A percentile compares a stretch with the other conserved stretches of the same genome.
Evolutionary conservation across 2,797 vertebrate genomes (phyloP).

Genomic region (Sandelia bainsii): DNA sequence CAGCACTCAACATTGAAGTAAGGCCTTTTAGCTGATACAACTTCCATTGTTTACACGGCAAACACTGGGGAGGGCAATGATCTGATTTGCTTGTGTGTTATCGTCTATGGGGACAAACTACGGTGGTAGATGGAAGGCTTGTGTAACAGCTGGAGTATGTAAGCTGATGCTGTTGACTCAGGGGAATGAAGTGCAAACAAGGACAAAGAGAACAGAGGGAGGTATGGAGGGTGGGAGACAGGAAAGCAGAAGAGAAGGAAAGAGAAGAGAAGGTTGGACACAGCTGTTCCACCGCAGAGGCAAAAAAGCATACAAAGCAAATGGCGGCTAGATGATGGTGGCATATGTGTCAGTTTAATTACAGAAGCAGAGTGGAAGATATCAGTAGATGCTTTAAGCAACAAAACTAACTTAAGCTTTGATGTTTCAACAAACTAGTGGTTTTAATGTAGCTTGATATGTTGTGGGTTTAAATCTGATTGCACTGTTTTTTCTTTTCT

Average conservation of each 20-base stretch:
- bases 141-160: constrained; percentile 75
- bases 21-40: constrained; percentile 61
- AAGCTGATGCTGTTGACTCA: constrained; percentile 73
- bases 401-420: constrained; percentile 27
- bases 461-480: constrained; percentile 32
- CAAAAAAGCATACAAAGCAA: constrained; percentile 69
- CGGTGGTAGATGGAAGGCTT: constrained; percentile 39
- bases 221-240: constrained; percentile 31
- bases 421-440: constrained; percentile 1
- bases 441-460: constrained; percentile 22
- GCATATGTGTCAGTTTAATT: constrained; percentile 59
- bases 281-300: constrained; percentile 74
- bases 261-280: constrained; percentile 51
- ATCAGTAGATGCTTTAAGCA: constrained; percentile 34
- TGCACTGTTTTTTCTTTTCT: constrained; percentile 18
- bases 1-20: constrained; percentile 44
- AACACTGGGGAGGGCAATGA: constrained; percentile 59
- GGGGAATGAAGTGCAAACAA: constrained; percentile 77
- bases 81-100: constrained; percentile 72
- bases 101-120: constrained; percentile 46
- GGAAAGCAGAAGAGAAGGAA: constrained; percentile 47
- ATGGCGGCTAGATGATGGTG: constrained; percentile 55
- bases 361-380: constrained; percentile 42
- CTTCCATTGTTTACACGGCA: constrained; percentile 65
- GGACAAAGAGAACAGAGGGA: constrained; percentile 56